Base-by-base conservation (phyloP, 37 sponge, comb jelly and placozoan species). In the Beroe ovata region DNA sequence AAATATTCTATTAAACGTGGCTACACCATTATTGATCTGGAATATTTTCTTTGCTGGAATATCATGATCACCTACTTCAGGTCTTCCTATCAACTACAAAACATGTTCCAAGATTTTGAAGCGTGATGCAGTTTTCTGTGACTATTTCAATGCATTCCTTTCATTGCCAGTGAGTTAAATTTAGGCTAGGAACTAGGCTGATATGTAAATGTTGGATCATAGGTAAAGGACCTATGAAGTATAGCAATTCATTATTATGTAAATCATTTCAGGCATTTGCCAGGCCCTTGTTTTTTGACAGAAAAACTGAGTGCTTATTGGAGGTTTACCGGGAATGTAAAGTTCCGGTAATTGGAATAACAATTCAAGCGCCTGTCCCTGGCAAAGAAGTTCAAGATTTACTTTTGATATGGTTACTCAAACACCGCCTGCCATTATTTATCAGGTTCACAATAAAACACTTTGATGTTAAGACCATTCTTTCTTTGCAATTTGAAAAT, bases 111-210 rank as follows among this genome's bases (percentile, higher is more conserved):
- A 77, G 28, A 40, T 77, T 42, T 25, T 77, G 8, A 77, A 77
- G 23, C 42, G 84, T 26, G 84, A 77, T 77, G 20, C 84, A 21
- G 84, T 42, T 4, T 77, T 77, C 84, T 77, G 84, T 39, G 84
- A 77, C 38, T 77, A 77, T 36, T 77, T 77, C 59, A 77, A 77
- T 77, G 84, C 84, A 6, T 77, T 77, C 59, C 84, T 77, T 35
- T 77, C 84, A 20, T 35, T 77, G 8, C 84, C 84, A 22, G 84
- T 77, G 41, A 77, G 54, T 40, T 1, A 35, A n/a, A n/a, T n/a
- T n/a, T n/a, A n/a, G n/a, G n/a, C n/a, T n/a, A n/a, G n/a, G n/a
- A n/a, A n/a, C n/a, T n/a, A n/a, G n/a, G n/a, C n/a, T n/a, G n/a
- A n/a, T n/a, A n/a, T n/a, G n/a, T n/a, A n/a, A n/a, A n/a, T n/a